Evolutionary conservation across 1,140 invertebrate species (phyloP), one percentile per base, ranked within the genome.

Genomic region (Cotesia vestalis): DNA sequence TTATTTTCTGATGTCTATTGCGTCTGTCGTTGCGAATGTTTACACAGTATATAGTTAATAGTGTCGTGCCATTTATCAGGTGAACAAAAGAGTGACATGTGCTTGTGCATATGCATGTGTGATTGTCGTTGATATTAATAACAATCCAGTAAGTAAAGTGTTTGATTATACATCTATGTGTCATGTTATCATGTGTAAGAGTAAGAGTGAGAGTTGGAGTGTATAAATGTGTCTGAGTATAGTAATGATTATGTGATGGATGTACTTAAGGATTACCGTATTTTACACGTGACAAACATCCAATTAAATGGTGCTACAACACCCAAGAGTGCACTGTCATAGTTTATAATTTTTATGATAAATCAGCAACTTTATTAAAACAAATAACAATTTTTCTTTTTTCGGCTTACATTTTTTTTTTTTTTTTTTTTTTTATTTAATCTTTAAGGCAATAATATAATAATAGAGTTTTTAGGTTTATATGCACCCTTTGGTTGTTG

Each of bases 401-500:
- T n/a, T n/a, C n/a, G 17, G 40, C 40, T 12, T 40, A 35, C 6
- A 40, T 12, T 46, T 12, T 36, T 38, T n/a, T 38, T 14, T 8
- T 63, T n/a, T 12, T 63, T 11, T n/a, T 27, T 38, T 38, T 63
- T 63, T 12, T 40, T 40, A 40, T 5, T 40, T 46, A 46, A 46
- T 46, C 27, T 27, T 27, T 27, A 27, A 27, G 27, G 27, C 27
- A 46, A 11, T 40, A 46, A 11, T 9, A 38, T n/a, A 8, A n/a
- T 51, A 6, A 64, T 40, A 38, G 36, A 34, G 52, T 55, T 52
- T 67, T 36, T 68, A 62, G 59, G 20, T 57, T 36, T 34, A 9
- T 74, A 84, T 85, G 83, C 83, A 85, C 84, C 83, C 83, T 86
- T 85, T 81, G 82, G 78, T 76, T 84, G 85, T 85, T 86, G 84